These are phyloP conservation scores for Anastatus disparis DNA, from an alignment of 1,140 invertebrate genomes.

Conservation along the genomic window DNA sequence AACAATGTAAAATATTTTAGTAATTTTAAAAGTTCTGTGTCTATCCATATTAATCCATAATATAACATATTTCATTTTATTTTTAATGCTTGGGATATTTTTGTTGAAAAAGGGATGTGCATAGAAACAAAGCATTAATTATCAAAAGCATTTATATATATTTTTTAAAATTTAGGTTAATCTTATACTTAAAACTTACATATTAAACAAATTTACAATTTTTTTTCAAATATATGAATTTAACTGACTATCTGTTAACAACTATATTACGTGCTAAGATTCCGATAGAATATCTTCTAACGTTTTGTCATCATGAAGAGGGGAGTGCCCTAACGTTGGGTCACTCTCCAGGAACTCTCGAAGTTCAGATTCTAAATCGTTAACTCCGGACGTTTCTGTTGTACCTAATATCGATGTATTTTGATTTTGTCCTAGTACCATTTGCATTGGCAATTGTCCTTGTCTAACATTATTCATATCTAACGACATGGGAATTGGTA, in stretches of 20 bases:
- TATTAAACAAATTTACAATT: too few species aligned
- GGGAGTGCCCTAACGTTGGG: slow-evolving; percentile 69
- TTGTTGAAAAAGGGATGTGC: too few species aligned
- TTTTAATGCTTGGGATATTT: too few species aligned
- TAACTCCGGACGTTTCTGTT: slow-evolving; percentile 59
- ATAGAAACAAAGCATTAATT: too few species aligned
- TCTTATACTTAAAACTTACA: too few species aligned
- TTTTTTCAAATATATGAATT: too few species aligned
- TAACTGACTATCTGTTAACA: slow-evolving; percentile 27
- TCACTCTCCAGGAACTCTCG: slow-evolving; percentile 77
- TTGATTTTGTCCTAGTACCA: slow-evolving; percentile 55
- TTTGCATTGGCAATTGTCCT: slow-evolving; percentile 57
- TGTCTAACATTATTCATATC: slow-evolving; percentile 53
- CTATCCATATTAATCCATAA: too few species aligned
- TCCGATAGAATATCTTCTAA: slow-evolving; percentile 74
- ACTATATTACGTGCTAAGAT: slow-evolving; percentile 59
- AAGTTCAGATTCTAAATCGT: slow-evolving; percentile 76
- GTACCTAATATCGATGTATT: slow-evolving; percentile 50
- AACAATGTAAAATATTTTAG: too few species aligned
- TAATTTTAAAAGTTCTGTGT: too few species aligned
- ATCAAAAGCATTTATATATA: too few species aligned
- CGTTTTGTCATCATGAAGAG: slow-evolving; percentile 72
- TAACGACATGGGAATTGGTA: slow-evolving; percentile 52
- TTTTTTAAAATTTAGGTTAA: too few species aligned
- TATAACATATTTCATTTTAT: too few species aligned